Base-by-base conservation (phyloP, 2,888 invertebrate genomes). In the Troilus luridus region DNA sequence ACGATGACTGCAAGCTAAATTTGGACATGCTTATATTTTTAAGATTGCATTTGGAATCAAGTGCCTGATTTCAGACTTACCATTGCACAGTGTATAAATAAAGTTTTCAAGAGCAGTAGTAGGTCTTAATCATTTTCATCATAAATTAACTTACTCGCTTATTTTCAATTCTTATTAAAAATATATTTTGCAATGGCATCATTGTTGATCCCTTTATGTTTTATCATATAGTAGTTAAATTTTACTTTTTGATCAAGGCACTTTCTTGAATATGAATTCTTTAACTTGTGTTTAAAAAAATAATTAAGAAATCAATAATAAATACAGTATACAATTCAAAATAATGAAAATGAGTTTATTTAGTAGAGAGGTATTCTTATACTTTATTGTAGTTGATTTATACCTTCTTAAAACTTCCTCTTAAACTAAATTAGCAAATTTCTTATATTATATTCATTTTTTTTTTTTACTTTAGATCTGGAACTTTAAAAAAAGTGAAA, bases 401-500 rank as follows among this genome's bases (percentile, higher is more conserved):
- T 59, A 8, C 5, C 14, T 72, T 27, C 12, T 14, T 77, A 17
- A 17, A 19, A 77, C 8, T 77, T 77, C 17, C 0, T 8, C 9
- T 6, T 41, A 77, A 41, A 19, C 41, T 72, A 27, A 41, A 19
- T 41, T 24, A 6, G 19, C 14, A 0, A 27, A 12, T 64, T 11
- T 27, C 5, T 41, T 41, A 17, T 77, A 77, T 0, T 77, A 9
- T 77, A 41, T 77, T 41, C 27, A 41, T 9, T n/a, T 77, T 77
- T 14, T 10, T 72, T n/a, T 85, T 10, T 54, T 85, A 5, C n/a
- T 62, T 58, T n/a, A 88, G 91, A 58, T 62, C 85, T 24, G 96
- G 96, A 91, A 96, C 97, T 0, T 94, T 96, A 92, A 98, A 98
- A 94, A 98, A 98, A 94, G 97, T 97, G 12, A 98, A 98, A 94